Base-by-base conservation (phyloP, 2,888 invertebrate genomes). In the Chrysodeixis includens region DNA sequence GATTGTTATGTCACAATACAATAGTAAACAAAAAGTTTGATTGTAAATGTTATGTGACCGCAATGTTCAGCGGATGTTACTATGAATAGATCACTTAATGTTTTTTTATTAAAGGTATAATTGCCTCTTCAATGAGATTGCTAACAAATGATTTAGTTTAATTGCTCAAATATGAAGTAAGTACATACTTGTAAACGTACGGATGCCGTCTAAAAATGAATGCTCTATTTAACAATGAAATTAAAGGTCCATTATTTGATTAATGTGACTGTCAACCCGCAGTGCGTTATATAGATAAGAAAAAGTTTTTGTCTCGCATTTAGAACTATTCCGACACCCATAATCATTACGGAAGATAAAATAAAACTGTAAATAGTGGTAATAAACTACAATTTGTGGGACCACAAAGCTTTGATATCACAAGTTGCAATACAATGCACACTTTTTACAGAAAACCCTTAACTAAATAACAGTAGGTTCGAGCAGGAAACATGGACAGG, bases 401-500 rank as follows among this genome's bases (percentile, higher is more conserved):
- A 26, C 6, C 2, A 26, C 26, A 26, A 26, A 26, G 26, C 26
- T 26, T 62, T 14, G 53, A 76, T 62, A 66, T 61, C 51, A 65
- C 70, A n/a, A 46, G 46, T n/a, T 56, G 72, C 46, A 56, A 71
- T 54, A 76, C 46, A 56, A 71, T 73, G 54, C 66, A 55, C 46
- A 76, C 54, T 61, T 55, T 71, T 80, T 74, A 73, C 62, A 57
- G 72, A 79, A 78, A 73, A 74, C 67, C 59, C 26, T 49, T 22
- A 74, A 79, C 71, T 74, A 71, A 82, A 71, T 72, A 69, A 65
- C 76, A 76, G 76, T 83, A 79, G 78, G 76, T 69, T 75, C 60
- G 72, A 83, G 74, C 82, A 86, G 86, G 87, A 86, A 85, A 74
- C 78, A 81, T 62, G 79, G 82, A 79, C 79, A 80, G 79, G 81